These are phyloP conservation scores for Drosophila prostipennis DNA, from an alignment of 2,888 invertebrate species.

Conservation along the genomic window DNA sequence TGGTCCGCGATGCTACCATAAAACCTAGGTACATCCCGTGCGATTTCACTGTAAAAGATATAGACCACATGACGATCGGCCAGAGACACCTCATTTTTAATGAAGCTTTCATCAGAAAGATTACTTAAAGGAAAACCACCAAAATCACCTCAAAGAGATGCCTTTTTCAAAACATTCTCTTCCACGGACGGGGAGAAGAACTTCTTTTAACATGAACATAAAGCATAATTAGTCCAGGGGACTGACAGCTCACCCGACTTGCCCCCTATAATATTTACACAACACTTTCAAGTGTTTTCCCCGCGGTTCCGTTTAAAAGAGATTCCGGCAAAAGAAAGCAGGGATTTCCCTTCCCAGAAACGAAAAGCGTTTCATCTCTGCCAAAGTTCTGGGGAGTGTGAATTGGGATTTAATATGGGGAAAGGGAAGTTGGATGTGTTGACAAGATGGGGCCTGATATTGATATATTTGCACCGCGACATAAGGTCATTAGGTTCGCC, in stretches of 20 bases:
- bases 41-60: slow-evolving; percentile 13
- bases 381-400: slow-evolving; percentile 11
- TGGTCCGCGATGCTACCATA: slow-evolving; percentile 5
- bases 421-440: slow-evolving; percentile 36
- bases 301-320: slow-evolving; percentile 47
- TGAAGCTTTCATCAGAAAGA: slow-evolving; percentile 24
- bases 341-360: slow-evolving; percentile 60
- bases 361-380: slow-evolving; percentile 34
- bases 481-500: slow-evolving; percentile 35
- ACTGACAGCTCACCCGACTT: slow-evolving; percentile 45
- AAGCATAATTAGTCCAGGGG: slow-evolving; percentile 59
- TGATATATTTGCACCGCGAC: slow-evolving; percentile 64
- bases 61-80: neutral
- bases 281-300: slow-evolving; percentile 63
- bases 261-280: slow-evolving; percentile 62
- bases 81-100: slow-evolving; percentile 21
- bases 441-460: slow-evolving; percentile 49
- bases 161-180: slow-evolving; percentile 20
- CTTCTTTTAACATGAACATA: slow-evolving; percentile 56
- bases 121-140: slow-evolving; percentile 10
- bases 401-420: slow-evolving; percentile 6
- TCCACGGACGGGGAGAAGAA: slow-evolving; percentile 23
- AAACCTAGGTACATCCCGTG: slow-evolving; percentile 33
- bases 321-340: slow-evolving; percentile 53
- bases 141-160: slow-evolving; percentile 29